Base-by-base conservation (phyloP, 2,113 vertebrate genomes). In the Coptodon rendalli region DNA sequence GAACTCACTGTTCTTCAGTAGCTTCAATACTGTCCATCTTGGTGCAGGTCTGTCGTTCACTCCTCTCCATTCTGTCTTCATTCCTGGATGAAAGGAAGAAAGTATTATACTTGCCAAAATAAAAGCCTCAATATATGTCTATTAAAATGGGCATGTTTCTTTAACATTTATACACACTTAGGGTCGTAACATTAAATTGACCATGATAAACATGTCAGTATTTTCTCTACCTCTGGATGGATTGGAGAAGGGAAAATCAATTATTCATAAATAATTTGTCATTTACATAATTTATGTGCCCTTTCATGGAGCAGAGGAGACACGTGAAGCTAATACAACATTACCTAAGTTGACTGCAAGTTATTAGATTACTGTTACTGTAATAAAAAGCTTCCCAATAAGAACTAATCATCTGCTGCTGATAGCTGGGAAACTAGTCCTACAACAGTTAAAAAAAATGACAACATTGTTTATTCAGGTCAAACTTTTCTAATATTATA, bases 11-110 rank as follows among this genome's bases (percentile, higher is more conserved):
- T 87, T 97, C 97, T 22, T 97, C 96, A 36, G 88, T 84, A 38
- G 95, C 92, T 95, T 97, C 97, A 87, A 97, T 97, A 93, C 95
- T 97, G 89, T 96, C 97, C 96, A 97, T 96, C 92, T 96, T 97
- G 86, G 96, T 96, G 91, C 95, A 97, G 38, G 95, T 94, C 89
- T 96, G 96, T 24, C 94, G 92, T 31, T 96, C 96, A 29, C 93
- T 92, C 84, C 93, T 92, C 86, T 97, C 96, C 45, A 95, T 90
- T 76, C 94, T 84, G 87, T 97, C 97, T 82, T 96, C 96, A 89
- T 94, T 97, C 97, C 97, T 97, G 90, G 5, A 86, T 36, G 6
- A 38, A 45, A 88, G 16, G 54, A 40, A 31, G 71, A 81, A 22
- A 80, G 31, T 1, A 34, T 11, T 22, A 48, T 24, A 6, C 9